phyloP scores from a whole-genome alignment of 2,888 invertebrate species.

The Lithodes maja region DNA sequence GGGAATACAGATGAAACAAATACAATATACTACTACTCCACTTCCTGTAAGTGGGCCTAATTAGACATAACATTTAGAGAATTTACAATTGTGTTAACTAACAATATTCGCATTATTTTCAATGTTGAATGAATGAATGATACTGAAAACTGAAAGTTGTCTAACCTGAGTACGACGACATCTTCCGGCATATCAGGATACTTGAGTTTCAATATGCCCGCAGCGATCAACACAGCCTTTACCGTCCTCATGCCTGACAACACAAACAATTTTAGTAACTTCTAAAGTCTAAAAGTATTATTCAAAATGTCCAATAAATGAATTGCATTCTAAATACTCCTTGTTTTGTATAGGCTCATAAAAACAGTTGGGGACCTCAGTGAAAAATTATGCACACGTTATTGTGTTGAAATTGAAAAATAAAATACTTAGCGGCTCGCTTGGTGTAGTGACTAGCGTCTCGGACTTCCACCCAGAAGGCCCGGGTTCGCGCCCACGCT shows the following conservation, averaged over 20 bases:
- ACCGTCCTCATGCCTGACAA: slow-evolving; percentile 78
- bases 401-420: no score
- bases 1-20: no score
- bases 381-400: background rate
- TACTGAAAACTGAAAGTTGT: background rate
- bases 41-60: no score
- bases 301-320: background rate
- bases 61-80: no score
- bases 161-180: slow-evolving; percentile 75
- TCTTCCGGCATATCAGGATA: slow-evolving; percentile 75
- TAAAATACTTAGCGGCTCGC: no score
- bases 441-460: no score
- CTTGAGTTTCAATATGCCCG: slow-evolving; percentile 76
- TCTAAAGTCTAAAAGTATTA: background rate
- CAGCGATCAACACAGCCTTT: slow-evolving; percentile 77
- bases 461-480: no score
- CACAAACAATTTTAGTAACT: background rate
- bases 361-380: background rate
- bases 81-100: no score
- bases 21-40: no score
- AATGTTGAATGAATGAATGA: no score
- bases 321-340: background rate
- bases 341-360: background rate
- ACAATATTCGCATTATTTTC: no score
- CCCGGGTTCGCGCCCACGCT: no score